A percentile compares a stretch with the other conserved stretches of the same genome.
phyloP scores from a whole-genome alignment of 2,113 vertebrate species.

The Colinus virginianus region DNA sequence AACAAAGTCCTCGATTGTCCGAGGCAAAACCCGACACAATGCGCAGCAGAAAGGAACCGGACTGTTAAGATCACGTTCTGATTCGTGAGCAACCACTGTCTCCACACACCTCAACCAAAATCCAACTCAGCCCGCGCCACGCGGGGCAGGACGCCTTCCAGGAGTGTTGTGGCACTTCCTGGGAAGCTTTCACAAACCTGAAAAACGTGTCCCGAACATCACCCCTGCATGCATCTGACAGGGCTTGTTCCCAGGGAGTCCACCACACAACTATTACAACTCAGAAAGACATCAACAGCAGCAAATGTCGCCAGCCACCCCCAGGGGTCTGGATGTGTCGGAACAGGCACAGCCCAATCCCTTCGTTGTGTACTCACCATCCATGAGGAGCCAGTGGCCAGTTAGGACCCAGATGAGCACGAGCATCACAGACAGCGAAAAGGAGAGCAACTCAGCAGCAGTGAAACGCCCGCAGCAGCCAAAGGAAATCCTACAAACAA shows the following conservation, averaged over 20 bases:
- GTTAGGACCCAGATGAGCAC: slow-evolving; percentile 99
- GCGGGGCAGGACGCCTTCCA: not conserved
- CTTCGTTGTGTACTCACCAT: slow-evolving; percentile 83
- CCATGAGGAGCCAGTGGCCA: slow-evolving; percentile 99
- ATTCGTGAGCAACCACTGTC: not conserved
- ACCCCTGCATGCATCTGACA: not conserved
- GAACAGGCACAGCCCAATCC: not conserved
- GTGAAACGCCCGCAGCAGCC: slow-evolving; percentile 99
- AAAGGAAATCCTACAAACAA: slow-evolving; percentile 92
- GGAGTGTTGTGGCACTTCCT: not conserved
- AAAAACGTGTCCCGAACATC: slow-evolving; percentile 26
- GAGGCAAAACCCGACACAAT: not conserved
- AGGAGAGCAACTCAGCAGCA: slow-evolving; percentile 94
- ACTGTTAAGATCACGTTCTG: not conserved
- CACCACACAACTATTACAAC: not conserved
- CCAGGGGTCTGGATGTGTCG: not conserved
- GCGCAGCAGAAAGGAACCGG: not conserved
- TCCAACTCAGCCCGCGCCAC: not conserved
- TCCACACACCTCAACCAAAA: not conserved
- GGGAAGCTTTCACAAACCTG: slow-evolving; percentile 39
- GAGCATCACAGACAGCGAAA: slow-evolving; percentile 96
- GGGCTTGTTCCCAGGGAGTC: not conserved
- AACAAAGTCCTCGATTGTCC: slow-evolving; percentile 2
- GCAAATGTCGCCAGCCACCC: not conserved
- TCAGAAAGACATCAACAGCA: not conserved